phyloP scores from a whole-genome alignment of 2,888 invertebrate species.

The Operophtera brumata region DNA sequence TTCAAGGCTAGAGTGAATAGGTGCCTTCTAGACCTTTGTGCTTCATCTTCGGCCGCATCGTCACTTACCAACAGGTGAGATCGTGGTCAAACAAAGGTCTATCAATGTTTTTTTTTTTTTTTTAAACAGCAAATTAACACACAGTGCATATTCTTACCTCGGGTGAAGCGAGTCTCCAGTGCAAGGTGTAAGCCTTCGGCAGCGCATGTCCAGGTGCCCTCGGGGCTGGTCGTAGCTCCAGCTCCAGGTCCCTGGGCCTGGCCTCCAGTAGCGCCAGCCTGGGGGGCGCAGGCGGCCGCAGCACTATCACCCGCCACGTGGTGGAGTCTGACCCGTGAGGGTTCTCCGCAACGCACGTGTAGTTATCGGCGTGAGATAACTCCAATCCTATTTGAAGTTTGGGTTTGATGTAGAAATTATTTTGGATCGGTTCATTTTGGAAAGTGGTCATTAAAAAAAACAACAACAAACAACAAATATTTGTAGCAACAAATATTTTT shows the following conservation, averaged over 20 bases:
- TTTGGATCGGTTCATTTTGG: too few relatives aligned
- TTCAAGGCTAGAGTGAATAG: too few relatives aligned
- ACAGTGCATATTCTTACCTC: constrained; percentile 83
- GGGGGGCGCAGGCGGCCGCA: constrained; percentile 87
- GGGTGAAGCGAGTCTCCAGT: constrained; percentile 84
- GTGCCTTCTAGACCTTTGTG: too few relatives aligned
- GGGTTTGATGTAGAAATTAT: too few relatives aligned
- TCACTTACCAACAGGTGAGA: too few relatives aligned
- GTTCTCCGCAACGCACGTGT: constrained; percentile 90
- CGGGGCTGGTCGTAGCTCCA: constrained; percentile 63
- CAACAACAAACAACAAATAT: too few relatives aligned
- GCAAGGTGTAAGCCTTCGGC: constrained; percentile 83
- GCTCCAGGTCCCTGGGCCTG: constrained; percentile 64
- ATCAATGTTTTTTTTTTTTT: too few relatives aligned
- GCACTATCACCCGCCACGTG: constrained; percentile 88
- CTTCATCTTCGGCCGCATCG: too few relatives aligned
- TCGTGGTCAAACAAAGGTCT: too few relatives aligned
- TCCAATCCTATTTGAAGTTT: constrained; percentile 82
- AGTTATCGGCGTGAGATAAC: constrained; percentile 87
- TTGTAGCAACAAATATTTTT: too few relatives aligned
- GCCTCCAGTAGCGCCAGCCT: constrained; percentile 81
- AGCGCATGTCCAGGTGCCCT: constrained; percentile 68
- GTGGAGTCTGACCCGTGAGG: constrained; percentile 91
- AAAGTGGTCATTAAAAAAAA: too few relatives aligned
- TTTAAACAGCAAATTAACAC: too few relatives aligned